Conservation (phyloP, 2,888 invertebrate species). For the Rotaria macrura region DNA sequence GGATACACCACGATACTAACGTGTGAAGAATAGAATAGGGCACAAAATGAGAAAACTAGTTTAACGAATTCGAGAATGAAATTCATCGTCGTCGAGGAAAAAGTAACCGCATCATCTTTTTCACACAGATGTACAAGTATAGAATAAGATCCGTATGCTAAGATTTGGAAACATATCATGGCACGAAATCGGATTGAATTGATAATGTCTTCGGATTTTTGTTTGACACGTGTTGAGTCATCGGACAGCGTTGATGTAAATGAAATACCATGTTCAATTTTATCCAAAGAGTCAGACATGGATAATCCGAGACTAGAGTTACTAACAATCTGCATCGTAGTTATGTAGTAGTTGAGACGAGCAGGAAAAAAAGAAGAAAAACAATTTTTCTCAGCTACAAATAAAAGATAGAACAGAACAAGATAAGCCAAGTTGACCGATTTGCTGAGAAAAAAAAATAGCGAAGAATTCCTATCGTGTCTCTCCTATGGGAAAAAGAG, state of each 20-base stretch:
- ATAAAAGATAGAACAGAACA: no score
- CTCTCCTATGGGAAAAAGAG: no score
- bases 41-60: background rate
- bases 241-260: background rate
- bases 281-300: no score
- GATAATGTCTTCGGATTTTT: background rate
- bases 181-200: background rate
- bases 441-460: no score
- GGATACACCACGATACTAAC: background rate
- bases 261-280: no score
- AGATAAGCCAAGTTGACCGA: no score
- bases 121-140: slow-evolving; percentile 25
- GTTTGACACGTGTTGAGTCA: background rate
- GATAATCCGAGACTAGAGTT: no score
- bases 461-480: no score
- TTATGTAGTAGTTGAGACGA: no score
- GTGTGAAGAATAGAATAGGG: background rate
- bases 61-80: slow-evolving; percentile 24
- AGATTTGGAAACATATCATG: slow-evolving; percentile 18
- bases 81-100: slow-evolving; percentile 28
- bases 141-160: slow-evolving; percentile 29
- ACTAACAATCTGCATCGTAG: no score
- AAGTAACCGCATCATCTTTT: slow-evolving; percentile 19
- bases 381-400: no score
- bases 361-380: no score